These are phyloP conservation scores for Mallotus villosus DNA, from an alignment of 2,797 vertebrate genomes.

Conservation along the genomic window DNA sequence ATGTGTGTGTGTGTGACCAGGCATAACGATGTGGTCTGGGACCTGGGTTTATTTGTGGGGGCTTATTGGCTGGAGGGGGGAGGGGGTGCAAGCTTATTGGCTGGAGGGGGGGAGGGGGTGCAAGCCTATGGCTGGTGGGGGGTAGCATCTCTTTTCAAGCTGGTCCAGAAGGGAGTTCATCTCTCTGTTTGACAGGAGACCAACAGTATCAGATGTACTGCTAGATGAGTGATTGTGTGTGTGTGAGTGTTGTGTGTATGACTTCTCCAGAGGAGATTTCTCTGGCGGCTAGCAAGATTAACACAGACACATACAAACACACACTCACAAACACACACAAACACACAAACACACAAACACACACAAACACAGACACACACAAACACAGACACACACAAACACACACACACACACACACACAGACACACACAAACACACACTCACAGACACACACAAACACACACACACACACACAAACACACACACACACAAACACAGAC, in stretches of 20 bases:
- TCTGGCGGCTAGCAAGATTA: slow-evolving; percentile 31
- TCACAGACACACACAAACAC: neutral
- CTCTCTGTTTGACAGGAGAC: slow-evolving; percentile 58
- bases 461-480: neutral
- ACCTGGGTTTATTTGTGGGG: slow-evolving; percentile 67
- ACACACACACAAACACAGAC: neutral
- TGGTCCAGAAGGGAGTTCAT: slow-evolving; percentile 56
- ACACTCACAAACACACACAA: neutral
- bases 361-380: no score
- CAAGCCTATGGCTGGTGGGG: slow-evolving; percentile 58
- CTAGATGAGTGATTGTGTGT: slow-evolving; percentile 63
- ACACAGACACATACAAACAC: neutral
- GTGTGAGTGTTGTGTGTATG: slow-evolving; percentile 59
- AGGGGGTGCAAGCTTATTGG: slow-evolving; percentile 32
- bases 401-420: neutral
- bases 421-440: neutral
- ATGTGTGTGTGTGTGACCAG: slow-evolving; percentile 54
- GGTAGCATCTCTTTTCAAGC: slow-evolving; percentile 65
- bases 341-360: neutral
- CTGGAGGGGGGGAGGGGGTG: no score
- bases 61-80: no score
- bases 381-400: no score
- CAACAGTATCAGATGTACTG: slow-evolving; percentile 66
- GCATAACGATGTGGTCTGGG: slow-evolving; percentile 71
- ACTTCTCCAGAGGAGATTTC: slow-evolving; percentile 53